A percentile compares a stretch with the other conserved stretches of the same genome.
Conservation (phyloP, 1,140 invertebrate species). For the Drosophila prosaltans region DNA sequence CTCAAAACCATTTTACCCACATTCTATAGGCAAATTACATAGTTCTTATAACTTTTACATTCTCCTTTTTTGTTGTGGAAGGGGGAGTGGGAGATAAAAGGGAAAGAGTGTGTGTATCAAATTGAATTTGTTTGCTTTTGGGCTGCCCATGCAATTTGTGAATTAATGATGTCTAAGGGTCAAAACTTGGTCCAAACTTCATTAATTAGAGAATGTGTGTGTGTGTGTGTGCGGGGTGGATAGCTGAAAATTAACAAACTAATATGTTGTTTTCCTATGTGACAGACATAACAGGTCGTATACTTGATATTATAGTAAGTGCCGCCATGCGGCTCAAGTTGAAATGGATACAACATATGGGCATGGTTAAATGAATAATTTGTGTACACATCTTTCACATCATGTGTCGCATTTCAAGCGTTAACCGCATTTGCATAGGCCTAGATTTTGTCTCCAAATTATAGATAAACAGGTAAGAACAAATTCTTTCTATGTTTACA, state of each 20-base stretch:
- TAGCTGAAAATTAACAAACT: constrained; percentile 9
- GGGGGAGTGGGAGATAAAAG: background rate
- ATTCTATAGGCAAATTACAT: constrained; percentile 57
- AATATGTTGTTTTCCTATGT: constrained; percentile 7
- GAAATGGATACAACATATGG: constrained; percentile 1
- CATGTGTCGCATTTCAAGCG: background rate
- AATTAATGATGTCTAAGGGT: constrained; percentile 24
- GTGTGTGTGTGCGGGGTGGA: background rate
- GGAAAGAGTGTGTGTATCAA: constrained; percentile 33
- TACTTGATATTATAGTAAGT: background rate
- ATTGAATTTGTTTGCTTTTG: constrained; percentile 42
- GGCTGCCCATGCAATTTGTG: constrained; percentile 30
- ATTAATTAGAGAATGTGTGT: constrained; percentile 45
- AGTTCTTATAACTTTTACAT: constrained; percentile 26
- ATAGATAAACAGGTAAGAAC: background rate
- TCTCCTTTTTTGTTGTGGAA: background rate
- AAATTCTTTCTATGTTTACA: background rate
- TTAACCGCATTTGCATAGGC: background rate
- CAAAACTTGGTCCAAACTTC: constrained; percentile 37
- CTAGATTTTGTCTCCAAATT: background rate
- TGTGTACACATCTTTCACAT: constrained; percentile 3
- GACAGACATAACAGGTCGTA: background rate
- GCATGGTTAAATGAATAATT: background rate
- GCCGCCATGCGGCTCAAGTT: too few species aligned
- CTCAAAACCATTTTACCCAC: constrained; percentile 33